Conservation (phyloP, 2,888 invertebrate genomes). For the Cartodere bifasciata region DNA sequence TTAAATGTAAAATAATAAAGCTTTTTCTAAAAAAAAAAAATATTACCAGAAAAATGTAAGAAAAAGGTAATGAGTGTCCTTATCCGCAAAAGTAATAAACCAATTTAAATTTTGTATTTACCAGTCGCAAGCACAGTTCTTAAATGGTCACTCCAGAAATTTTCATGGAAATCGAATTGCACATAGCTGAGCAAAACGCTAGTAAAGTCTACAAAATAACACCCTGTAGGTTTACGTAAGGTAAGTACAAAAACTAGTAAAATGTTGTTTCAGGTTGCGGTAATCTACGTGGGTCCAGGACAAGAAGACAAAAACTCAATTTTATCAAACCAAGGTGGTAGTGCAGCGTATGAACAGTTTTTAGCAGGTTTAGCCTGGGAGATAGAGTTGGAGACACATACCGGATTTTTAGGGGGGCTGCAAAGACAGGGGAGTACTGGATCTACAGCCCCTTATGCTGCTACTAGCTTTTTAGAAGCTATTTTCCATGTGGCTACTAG, state of each 20-base stretch:
- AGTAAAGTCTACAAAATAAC: too few relatives aligned
- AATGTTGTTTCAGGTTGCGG: constrained; percentile 51
- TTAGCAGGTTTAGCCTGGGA: constrained; percentile 63
- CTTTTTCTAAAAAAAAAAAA: too few relatives aligned
- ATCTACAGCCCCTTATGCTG: constrained; percentile 86
- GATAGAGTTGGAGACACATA: constrained; percentile 86
- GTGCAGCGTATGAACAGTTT: constrained; percentile 79
- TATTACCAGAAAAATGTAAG: too few relatives aligned
- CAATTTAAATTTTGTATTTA: too few relatives aligned
- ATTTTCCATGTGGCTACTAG: constrained; percentile 97
- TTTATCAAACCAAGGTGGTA: constrained; percentile 79
- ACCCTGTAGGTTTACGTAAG: too few relatives aligned
- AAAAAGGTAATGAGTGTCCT: too few relatives aligned
- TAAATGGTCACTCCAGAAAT: too few relatives aligned
- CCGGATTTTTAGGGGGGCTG: constrained; percentile 89
- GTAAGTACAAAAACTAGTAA: neutral
- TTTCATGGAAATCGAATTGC: too few relatives aligned
- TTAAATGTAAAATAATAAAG: too few relatives aligned
- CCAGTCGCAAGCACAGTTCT: too few relatives aligned
- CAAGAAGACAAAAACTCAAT: constrained; percentile 96
- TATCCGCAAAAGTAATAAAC: too few relatives aligned
- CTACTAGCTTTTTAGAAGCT: constrained; percentile 85
- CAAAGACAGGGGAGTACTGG: constrained; percentile 85
- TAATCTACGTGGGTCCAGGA: constrained; percentile 94
- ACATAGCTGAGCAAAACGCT: too few relatives aligned